These are phyloP conservation scores for Andrena cerasifolii DNA, from an alignment of 1,140 invertebrate species.

Conservation along the genomic window DNA sequence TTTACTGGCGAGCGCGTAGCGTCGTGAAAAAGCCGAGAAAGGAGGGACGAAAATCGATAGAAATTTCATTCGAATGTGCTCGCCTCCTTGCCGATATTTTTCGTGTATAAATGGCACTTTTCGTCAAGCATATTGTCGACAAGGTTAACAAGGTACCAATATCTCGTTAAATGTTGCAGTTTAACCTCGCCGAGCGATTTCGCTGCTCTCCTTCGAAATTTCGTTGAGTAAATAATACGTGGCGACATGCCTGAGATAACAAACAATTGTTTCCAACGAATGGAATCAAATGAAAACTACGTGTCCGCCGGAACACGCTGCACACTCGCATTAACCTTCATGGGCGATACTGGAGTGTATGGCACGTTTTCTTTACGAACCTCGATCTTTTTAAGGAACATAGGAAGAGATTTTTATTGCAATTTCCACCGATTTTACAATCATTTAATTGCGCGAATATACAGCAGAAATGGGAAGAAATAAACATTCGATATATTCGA, in stretches of 20 bases:
- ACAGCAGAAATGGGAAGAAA: neutral
- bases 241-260: neutral
- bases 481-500: neutral
- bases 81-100: constrained; percentile 5
- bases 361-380: constrained; percentile 24
- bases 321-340: constrained; percentile 37
- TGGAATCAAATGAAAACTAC: constrained; percentile 13
- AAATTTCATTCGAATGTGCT: constrained; percentile 15
- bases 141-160: constrained; percentile 38
- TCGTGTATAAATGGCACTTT: constrained; percentile 29
- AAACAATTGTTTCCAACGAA: neutral
- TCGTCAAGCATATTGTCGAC: constrained; percentile 18
- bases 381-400: neutral
- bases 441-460: neutral
- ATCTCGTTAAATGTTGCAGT: constrained; percentile 10
- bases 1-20: constrained; percentile 4
- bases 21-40: constrained; percentile 23
- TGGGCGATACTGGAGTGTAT: neutral
- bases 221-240: neutral
- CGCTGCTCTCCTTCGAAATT: neutral
- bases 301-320: neutral
- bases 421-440: neutral
- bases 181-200: neutral
- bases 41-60: constrained; percentile 27
- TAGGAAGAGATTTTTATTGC: neutral